Percentiles rank a stretch among this genome's conserved stretches.
Evolutionary conservation across 2,797 vertebrate species (phyloP).

Genomic region (Hippopotamyrus pictus): DNA sequence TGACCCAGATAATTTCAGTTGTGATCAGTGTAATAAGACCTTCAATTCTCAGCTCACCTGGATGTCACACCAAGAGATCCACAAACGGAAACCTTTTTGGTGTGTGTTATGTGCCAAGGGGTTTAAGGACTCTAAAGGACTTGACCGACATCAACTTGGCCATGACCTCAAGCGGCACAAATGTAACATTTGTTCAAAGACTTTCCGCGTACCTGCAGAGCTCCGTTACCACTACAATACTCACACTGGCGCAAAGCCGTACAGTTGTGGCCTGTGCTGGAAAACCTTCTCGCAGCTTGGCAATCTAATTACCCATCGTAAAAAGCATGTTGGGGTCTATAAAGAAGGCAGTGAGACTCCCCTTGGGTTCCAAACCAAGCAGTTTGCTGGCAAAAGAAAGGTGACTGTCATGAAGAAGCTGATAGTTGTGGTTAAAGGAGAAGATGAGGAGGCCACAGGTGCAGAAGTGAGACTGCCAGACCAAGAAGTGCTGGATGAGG

Average conservation of each 20-base stretch:
- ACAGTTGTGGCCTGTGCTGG: constrained; percentile 38
- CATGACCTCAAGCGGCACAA: constrained; percentile 36
- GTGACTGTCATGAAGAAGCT: not conserved
- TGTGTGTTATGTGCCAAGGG: constrained; percentile 44
- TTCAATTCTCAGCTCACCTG: constrained; percentile 36
- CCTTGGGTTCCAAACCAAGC: not conserved
- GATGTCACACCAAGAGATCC: constrained; percentile 41
- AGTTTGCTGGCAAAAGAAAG: not conserved
- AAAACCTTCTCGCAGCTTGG: constrained; percentile 35
- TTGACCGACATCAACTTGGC: constrained; percentile 41
- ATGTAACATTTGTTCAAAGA: constrained; percentile 42
- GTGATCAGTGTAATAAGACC: constrained; percentile 47
- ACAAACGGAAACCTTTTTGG: constrained; percentile 39
- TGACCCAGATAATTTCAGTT: constrained; percentile 21
- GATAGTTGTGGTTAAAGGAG: not conserved
- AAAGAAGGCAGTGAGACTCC: not conserved
- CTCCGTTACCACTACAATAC: constrained; percentile 33
- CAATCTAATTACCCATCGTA: constrained; percentile 32
- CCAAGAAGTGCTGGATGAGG: not conserved
- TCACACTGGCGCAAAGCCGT: constrained; percentile 29
- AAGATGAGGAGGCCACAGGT: not conserved
- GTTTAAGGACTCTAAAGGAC: constrained; percentile 39
- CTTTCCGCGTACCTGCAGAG: constrained; percentile 22
- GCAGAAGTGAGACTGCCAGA: not conserved
- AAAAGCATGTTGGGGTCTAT: constrained; percentile 21